Percentiles rank a stretch among this genome's conserved stretches.
These are phyloP conservation scores for Ferdinandea cuprea DNA, from an alignment of 2,888 invertebrate genomes.

Conservation along the genomic window DNA sequence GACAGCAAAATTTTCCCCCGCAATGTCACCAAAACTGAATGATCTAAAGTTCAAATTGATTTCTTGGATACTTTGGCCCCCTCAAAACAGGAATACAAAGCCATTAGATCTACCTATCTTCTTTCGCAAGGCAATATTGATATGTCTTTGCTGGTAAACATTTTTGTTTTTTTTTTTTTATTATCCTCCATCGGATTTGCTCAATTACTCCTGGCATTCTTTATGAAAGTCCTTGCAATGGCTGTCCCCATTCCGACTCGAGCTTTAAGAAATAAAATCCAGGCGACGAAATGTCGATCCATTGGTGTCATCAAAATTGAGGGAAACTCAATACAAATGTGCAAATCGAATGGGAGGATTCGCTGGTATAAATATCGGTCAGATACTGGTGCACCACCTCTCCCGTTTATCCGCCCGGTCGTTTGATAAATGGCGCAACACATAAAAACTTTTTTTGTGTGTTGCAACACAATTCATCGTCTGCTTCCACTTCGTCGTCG, in stretches of 20 bases:
- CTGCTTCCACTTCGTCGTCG: conserved; percentile 1
- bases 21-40: conserved; percentile 37
- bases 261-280: conserved; percentile 53
- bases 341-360: conserved; percentile 59
- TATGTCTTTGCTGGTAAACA: conserved; percentile 11
- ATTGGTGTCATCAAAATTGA: conserved; percentile 66
- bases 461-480: conserved; percentile 55
- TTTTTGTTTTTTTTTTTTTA: background rate
- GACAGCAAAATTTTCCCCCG: too few relatives aligned
- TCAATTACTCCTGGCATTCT: conserved; percentile 47
- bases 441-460: conserved; percentile 45
- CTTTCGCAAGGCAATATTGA: too few relatives aligned
- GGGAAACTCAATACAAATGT: conserved; percentile 57
- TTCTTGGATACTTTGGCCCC: conserved; percentile 6
- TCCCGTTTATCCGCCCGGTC: conserved; percentile 28
- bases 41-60: conserved; percentile 23
- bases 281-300: conserved; percentile 70
- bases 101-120: conserved; percentile 4
- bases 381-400: conserved; percentile 53
- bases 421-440: conserved; percentile 68
- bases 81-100: conserved; percentile 5
- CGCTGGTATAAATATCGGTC: conserved; percentile 65
- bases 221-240: conserved; percentile 44
- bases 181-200: conserved; percentile 18
- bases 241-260: conserved; percentile 11